These are phyloP conservation scores for Crax fasciolata DNA, from an alignment of 2,797 vertebrate species.

Conservation along the genomic window DNA sequence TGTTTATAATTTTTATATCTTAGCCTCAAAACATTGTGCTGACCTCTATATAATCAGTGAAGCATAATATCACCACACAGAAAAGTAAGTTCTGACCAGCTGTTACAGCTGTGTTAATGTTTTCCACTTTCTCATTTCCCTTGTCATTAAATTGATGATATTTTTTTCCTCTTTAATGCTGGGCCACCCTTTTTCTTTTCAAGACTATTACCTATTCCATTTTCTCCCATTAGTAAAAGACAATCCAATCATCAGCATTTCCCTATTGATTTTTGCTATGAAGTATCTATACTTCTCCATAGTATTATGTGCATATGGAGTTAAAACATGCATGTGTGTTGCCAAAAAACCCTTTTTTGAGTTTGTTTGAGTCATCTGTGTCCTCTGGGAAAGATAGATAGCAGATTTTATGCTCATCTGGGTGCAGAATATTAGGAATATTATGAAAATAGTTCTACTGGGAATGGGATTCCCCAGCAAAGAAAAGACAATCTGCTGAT, in stretches of 20 bases:
- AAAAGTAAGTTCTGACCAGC: not conserved
- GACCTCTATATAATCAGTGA: not conserved
- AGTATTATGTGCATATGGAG: not conserved
- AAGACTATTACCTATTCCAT: not conserved
- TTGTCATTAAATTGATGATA: not conserved
- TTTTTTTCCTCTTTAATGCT: not conserved
- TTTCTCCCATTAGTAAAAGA: not conserved
- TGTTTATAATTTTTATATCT: not conserved
- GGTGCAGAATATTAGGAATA: not conserved
- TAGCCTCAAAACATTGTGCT: not conserved
- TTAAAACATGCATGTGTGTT: not conserved
- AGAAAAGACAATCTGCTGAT: not conserved
- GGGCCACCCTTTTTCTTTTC: not conserved
- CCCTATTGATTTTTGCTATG: fast-evolving
- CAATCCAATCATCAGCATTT: not conserved
- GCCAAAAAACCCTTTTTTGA: not conserved
- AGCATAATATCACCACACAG: not conserved
- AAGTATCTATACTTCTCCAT: not conserved
- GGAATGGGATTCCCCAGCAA: not conserved
- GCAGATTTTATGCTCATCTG: not conserved
- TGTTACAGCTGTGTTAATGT: not conserved
- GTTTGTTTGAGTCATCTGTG: fast-evolving
- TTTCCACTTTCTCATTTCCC: not conserved
- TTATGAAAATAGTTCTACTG: not conserved
- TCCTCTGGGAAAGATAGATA: not conserved